Base-by-base conservation (phyloP, 2,888 invertebrate genomes). In the Barypeithes pellucidus region DNA sequence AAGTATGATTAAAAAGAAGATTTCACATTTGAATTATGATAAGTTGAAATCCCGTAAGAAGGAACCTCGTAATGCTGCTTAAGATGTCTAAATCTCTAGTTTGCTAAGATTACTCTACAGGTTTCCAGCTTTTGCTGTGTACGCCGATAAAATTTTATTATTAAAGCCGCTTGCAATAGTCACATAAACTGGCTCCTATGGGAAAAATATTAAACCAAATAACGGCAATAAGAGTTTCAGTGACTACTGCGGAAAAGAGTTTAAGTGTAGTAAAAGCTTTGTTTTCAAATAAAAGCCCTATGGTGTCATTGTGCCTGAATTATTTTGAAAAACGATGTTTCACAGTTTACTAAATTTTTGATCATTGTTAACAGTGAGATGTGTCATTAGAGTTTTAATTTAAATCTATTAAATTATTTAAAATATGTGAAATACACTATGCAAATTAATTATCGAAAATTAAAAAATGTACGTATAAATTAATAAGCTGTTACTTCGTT, bases 161-260 rank as follows among this genome's bases (percentile, higher is more conserved):
- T 52, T 24, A 29, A 52, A 52, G 52, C 52, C 12, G n/a, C 29
- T 24, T 50, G 20, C 52, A 52, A 29, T 52, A 29, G 29, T 29
- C 29, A 52, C 52, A 52, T 52, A 52, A 29, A 29, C 29, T n/a
- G 52, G 14, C 29, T 52, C 52, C 14, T 29, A 29, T 52, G 52
- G 52, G 52, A 52, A 20, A n/a, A 52, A 52, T 52, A 52, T 52
- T 52, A 52, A 52, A 52, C 52, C 29, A 52, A 52, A 52, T 52
- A 52, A 52, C 24, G 29, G 52, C 52, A 14, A 29, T 29, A 52
- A 24, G 24, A 52, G 52, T 29, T 24, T 24, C 52, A 52, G 29
- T 52, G 52, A 52, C 52, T 52, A 52, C 52, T 5, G 7, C 24
- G 52, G 29, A 50, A 52, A 52, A 52, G n/a, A 29, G 29, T 52